Conservation (phyloP, 2,888 invertebrate species). For the Acanthosoma haemorrhoidale region DNA sequence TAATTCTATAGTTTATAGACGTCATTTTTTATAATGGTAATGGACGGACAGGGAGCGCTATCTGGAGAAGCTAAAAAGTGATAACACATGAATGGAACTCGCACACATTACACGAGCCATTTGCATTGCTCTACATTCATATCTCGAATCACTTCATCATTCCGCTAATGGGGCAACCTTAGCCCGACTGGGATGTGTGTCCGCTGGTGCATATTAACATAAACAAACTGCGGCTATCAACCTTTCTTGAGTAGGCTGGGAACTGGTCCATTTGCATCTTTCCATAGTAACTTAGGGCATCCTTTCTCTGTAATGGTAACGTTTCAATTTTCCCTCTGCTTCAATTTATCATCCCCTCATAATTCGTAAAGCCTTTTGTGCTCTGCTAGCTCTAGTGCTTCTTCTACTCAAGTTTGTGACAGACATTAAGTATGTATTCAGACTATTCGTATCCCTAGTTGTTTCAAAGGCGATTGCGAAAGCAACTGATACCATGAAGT, state of each 20-base stretch:
- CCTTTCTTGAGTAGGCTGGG: not conserved
- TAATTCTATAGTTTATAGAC: not conserved
- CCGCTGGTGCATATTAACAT: not conserved
- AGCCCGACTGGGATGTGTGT: not conserved
- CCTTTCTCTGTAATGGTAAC: no score
- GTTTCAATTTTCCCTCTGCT: no score
- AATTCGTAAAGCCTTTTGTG: no score
- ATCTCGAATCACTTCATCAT: conserved; percentile 4
- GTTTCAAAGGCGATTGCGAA: no score
- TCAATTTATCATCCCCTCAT: no score
- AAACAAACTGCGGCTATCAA: not conserved
- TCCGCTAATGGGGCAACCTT: not conserved
- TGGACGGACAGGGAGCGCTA: not conserved
- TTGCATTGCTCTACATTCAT: not conserved
- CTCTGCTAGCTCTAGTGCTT: no score
- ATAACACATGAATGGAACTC: conserved; percentile 1
- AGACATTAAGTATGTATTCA: no score
- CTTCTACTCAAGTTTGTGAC: no score
- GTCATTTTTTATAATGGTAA: not conserved
- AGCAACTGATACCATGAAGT: no score
- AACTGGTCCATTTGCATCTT: no score
- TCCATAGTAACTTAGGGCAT: no score
- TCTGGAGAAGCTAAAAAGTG: not conserved
- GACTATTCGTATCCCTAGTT: no score
- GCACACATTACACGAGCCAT: conserved; percentile 9